phyloP scores from a whole-genome alignment of 2,888 invertebrate genomes.

The Agrotis exclamationis region DNA sequence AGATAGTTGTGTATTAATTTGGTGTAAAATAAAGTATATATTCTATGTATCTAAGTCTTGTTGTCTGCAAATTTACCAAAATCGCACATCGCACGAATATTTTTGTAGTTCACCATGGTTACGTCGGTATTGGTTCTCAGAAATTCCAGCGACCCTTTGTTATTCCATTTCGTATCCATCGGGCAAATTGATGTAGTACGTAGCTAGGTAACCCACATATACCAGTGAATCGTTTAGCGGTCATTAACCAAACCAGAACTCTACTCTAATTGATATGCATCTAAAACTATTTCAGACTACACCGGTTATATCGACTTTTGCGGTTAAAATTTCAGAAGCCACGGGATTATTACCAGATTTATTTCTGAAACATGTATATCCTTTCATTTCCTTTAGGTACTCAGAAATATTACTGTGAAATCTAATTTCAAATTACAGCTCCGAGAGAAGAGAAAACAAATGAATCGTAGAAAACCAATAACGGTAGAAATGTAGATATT shows the following conservation, averaged over 20 bases:
- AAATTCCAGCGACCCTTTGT: too few species aligned
- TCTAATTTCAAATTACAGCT: not conserved
- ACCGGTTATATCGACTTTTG: conserved; percentile 9
- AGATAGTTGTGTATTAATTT: too few species aligned
- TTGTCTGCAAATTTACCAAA: not conserved
- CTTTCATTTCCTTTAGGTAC: not conserved
- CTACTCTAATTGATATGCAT: conserved; percentile 27
- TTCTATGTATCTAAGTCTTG: too few species aligned
- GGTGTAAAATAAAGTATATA: too few species aligned
- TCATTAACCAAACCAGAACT: conserved; percentile 4
- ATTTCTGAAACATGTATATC: conserved; percentile 4
- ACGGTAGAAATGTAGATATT: not conserved
- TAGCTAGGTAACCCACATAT: not conserved
- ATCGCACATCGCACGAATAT: too few species aligned
- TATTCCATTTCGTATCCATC: not conserved
- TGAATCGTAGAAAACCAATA: not conserved
- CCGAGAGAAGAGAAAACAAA: not conserved
- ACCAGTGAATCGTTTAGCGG: not conserved
- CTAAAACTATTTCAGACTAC: conserved; percentile 11
- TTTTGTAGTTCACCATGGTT: not conserved
- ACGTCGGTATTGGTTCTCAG: not conserved
- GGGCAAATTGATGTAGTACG: not conserved
- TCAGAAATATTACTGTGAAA: not conserved
- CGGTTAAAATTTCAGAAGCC: conserved; percentile 1
- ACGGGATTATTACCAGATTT: not conserved